Evolutionary conservation across 2,113 vertebrate species (phyloP).

Genomic region (Apus apus): DNA sequence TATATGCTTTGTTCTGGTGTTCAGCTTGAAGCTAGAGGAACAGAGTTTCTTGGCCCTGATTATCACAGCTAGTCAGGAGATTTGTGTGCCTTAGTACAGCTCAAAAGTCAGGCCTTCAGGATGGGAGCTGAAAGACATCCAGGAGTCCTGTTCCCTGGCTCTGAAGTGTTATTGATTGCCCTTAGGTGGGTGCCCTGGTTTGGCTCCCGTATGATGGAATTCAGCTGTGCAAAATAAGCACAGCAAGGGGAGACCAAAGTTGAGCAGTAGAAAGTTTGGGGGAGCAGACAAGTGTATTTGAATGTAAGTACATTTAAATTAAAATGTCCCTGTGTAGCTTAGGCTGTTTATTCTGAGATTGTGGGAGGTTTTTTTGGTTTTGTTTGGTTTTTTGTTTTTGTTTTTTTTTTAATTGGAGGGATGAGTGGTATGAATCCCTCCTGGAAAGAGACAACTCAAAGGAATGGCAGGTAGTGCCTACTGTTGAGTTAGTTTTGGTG

Average conservation of each 20-base stretch:
- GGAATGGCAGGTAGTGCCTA: background rate
- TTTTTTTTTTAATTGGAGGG: background rate
- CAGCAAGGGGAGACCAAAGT: background rate
- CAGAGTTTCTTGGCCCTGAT: background rate
- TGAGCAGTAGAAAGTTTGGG: background rate
- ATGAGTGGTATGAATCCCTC: background rate
- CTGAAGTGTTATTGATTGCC: background rate
- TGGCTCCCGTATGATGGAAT: background rate
- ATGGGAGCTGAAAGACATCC: background rate
- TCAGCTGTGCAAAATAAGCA: background rate
- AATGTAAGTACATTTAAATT: background rate
- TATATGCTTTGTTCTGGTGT: background rate
- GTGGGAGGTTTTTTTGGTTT: background rate
- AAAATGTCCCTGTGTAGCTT: rapidly evolving
- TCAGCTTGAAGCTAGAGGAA: background rate
- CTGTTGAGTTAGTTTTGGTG: background rate
- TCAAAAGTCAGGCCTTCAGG: background rate
- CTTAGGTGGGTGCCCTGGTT: background rate
- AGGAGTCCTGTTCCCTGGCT: background rate
- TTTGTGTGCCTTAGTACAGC: background rate
- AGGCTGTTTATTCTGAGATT: background rate
- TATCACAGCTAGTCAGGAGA: background rate
- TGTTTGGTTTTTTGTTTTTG: too few relatives aligned
- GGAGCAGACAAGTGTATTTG: background rate
- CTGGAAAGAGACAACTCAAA: background rate